Evolutionary conservation across 2,113 vertebrate species (phyloP), one percentile per base, ranked within the genome.

Genomic region (Irena cyanogastra): DNA sequence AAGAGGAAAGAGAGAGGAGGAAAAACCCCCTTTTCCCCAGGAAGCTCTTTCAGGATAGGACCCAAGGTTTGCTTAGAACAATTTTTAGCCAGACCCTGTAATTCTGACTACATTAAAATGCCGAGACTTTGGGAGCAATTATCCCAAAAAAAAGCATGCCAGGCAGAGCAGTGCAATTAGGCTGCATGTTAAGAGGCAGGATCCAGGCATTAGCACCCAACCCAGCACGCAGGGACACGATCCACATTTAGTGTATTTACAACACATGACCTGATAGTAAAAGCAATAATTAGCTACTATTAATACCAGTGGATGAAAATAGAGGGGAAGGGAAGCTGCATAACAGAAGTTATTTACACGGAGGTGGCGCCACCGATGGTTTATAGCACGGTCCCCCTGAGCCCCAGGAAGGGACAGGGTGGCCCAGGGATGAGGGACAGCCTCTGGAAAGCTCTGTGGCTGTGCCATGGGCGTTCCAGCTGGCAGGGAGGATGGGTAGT

Each of bases 261-360:
- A 91, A 87, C 89, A 89, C 93, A 77, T 28, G 78, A 89, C 70
- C 93, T 83, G 27, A 93, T 85, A 97, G 94, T 91, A 90, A 95
- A 95, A 95, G 93, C 93, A 96, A 83, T 96, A 94, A 96, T 87
- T 94, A 95, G 91, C 90, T 95, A 80, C 81, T 94, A 92, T 90
- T 95, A 95, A 95, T 96, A 91, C 47, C 59, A 26, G 16, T 27
- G 63, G 70, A 85, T 90, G 87, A 76, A 93, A 89, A 81, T 1
- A 76, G 66, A 95, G 59, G 66, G 59, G 69, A 69, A 72, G 76
- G 78, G 56, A 74, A 93, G 68, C 78, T 20, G 13, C 52, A 11
- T 1, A 84, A 64, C 23, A 4, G 16, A 27, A 87, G 71, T 88
- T 86, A 59, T 69, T 91, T 86, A 76, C 21, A 44, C 19, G 33